Evolutionary conservation across 2,113 vertebrate species (phyloP), one percentile per base, ranked within the genome.

Genomic region (Lampris megalopsis): DNA sequence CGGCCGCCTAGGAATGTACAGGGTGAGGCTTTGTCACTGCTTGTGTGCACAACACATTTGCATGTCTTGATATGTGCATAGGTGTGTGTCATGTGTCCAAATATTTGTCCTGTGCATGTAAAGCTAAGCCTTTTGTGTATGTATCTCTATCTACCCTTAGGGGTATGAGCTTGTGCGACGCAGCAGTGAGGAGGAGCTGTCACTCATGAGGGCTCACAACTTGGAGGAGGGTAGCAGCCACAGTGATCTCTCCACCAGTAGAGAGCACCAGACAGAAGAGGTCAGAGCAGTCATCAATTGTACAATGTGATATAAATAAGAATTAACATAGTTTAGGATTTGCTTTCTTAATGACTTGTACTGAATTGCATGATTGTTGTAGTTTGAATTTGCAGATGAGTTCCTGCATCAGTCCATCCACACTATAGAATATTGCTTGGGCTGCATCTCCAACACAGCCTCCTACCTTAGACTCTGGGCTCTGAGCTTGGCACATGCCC

Each of bases 381-480:
- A 99, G 98, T 93, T 98, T 85, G 89, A 97, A 78, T 95, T 98
- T 84, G 94, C 89, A 65, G 97, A 99, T 38, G 89, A 95, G 65
- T 92, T 99, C 71, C 95, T 99, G 90, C 94, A 96, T 67, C 98
- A 99, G 82, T 89, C 92, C 13, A 99, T 99, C 60, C 98, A 99
- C 79, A 96, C 97, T 40, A 99, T 99, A 64, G 98, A 99, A 69
- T 99, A 97, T 63, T 99, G 98, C 56, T 93, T 99, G 2, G 96
- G 98, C 37, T 99, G 98, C 85, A 89, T 99, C 91, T 99, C 98
- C 48, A 99, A 99, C 92, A 98, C 98, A 0, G 98, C 98, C 0
- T 99, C 98, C 0, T 99, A 99, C 80, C 93, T 99, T 71, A 89
- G 98, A 49, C 97, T 99, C 56, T 99, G 98, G 98, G 98, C 98